phyloP scores from a whole-genome alignment of 2,113 vertebrate genomes.

The Gulo gulo region DNA sequence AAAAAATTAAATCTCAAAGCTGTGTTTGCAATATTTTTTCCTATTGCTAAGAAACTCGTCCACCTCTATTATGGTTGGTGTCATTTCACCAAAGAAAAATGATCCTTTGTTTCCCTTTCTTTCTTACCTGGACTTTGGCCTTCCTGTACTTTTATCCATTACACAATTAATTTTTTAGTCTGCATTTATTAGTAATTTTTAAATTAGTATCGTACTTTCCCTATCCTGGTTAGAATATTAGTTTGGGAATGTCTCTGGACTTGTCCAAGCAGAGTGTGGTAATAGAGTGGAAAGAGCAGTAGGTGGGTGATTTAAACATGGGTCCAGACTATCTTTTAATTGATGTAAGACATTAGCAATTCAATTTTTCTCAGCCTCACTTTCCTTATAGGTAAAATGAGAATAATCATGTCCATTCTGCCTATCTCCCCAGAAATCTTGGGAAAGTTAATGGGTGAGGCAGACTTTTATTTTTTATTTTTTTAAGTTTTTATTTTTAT shows the following conservation, averaged over 20 bases:
- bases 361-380: background rate
- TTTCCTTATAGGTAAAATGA: background rate
- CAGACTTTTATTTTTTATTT: background rate
- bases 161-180: background rate
- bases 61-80: background rate
- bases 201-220: background rate
- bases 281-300: background rate
- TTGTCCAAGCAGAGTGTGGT: background rate
- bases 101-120: background rate
- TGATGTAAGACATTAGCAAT: background rate
- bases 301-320: background rate
- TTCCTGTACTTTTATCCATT: background rate
- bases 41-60: background rate
- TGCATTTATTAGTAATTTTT: background rate
- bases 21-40: slow-evolving; percentile 15
- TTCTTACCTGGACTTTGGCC: background rate
- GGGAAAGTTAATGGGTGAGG: background rate
- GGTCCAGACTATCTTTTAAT: background rate
- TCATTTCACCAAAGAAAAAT: slow-evolving; percentile 24
- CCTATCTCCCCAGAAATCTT: background rate
- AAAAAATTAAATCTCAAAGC: slow-evolving; percentile 54
- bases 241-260: background rate
- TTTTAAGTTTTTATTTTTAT: background rate
- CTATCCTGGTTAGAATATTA: background rate
- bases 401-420: background rate